Evolutionary conservation across 2,797 vertebrate species (phyloP).

Genomic region (Halcyon leucocephala): DNA sequence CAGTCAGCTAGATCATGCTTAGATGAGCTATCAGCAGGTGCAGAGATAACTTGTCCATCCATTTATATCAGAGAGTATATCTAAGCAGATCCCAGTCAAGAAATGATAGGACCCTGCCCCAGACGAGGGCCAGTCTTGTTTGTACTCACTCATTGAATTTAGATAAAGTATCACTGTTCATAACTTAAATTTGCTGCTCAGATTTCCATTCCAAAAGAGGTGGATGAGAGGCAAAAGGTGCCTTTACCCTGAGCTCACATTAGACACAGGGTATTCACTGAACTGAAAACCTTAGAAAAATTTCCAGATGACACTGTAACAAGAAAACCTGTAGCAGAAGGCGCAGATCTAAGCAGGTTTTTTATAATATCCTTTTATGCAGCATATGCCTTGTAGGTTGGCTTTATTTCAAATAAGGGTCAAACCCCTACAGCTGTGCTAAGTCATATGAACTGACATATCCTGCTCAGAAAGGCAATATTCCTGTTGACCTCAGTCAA

Average conservation of each 20-base stretch:
- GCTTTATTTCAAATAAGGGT: not conserved
- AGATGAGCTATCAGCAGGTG: not conserved
- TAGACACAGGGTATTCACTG: not conserved
- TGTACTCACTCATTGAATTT: not conserved
- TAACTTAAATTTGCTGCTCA: not conserved
- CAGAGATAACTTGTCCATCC: not conserved
- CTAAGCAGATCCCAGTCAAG: not conserved
- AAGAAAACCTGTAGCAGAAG: not conserved
- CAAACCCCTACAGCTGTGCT: not conserved
- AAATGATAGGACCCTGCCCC: not conserved
- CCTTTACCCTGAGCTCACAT: not conserved
- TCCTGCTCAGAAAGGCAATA: not conserved
- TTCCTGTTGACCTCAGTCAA: not conserved
- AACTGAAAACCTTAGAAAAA: not conserved
- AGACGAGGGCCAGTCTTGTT: not conserved
- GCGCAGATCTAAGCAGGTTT: not conserved
- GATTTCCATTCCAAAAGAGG: not conserved
- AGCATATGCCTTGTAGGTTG: not conserved
- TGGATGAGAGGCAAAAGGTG: not conserved
- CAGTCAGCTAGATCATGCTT: not conserved
- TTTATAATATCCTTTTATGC: not conserved
- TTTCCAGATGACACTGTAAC: not conserved
- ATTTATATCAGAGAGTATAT: not conserved
- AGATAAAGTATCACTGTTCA: not conserved
- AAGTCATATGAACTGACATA: accelerated